phyloP scores from a whole-genome alignment of 2,113 vertebrate species.

The Mungos mungo region DNA sequence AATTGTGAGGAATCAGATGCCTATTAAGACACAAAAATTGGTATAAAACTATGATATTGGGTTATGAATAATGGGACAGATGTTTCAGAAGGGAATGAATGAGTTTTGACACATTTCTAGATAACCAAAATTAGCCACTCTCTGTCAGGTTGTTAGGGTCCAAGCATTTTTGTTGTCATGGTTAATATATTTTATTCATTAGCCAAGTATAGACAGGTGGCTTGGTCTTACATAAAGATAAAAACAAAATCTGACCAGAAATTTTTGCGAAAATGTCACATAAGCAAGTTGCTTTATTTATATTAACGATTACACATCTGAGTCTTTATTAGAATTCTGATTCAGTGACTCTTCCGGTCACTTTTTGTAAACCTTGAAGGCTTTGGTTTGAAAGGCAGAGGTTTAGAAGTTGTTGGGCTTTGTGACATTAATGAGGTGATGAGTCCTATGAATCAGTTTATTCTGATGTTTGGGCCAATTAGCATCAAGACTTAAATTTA shows the following conservation, averaged over 20 bases:
- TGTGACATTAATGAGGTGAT: neutral
- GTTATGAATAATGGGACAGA: slow-evolving; percentile 54
- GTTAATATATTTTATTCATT: slow-evolving; percentile 3
- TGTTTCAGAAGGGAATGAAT: slow-evolving; percentile 59
- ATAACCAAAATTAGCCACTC: slow-evolving; percentile 39
- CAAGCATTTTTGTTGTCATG: neutral
- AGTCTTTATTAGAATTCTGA: neutral
- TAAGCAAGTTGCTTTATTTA: slow-evolving; percentile 16
- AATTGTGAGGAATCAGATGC: slow-evolving; percentile 63
- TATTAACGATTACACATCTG: neutral
- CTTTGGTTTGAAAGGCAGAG: slow-evolving; percentile 16
- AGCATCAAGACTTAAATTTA: slow-evolving; percentile 19
- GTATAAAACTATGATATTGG: neutral
- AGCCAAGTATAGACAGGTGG: neutral
- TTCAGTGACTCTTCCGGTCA: neutral
- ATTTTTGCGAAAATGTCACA: slow-evolving; percentile 32
- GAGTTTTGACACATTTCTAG: slow-evolving; percentile 56
- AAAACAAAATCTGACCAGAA: slow-evolving; percentile 25
- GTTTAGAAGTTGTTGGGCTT: neutral
- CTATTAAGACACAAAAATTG: slow-evolving; percentile 52
- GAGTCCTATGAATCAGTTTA: neutral
- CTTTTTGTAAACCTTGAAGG: slow-evolving; percentile 29
- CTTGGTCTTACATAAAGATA: slow-evolving; percentile 24
- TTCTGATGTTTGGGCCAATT: neutral
- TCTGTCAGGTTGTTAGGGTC: neutral